Conservation (phyloP, 2,113 vertebrate genomes). For the Larimichthys crocea region DNA sequence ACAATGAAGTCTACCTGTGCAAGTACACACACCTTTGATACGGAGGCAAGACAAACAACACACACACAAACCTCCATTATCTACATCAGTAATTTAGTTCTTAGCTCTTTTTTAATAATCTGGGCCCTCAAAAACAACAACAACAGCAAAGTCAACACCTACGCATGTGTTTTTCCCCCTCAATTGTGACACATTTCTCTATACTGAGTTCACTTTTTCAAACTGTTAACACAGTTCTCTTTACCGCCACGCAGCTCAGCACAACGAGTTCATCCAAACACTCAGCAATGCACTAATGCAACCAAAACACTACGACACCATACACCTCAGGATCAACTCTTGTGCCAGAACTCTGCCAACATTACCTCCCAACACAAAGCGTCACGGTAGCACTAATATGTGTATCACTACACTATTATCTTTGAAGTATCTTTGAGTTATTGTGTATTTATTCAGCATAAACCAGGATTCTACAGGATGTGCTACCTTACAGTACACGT, state of each 20-base stretch:
- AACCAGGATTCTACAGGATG: background rate
- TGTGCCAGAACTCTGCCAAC: too few relatives aligned
- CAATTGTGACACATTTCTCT: background rate
- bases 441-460: background rate
- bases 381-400: background rate
- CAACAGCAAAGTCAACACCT: too few relatives aligned
- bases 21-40: background rate
- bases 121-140: too few relatives aligned
- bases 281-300: background rate
- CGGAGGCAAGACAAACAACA: background rate
- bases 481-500: too few relatives aligned
- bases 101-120: background rate
- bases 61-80: background rate
- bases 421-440: background rate
- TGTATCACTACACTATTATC: background rate
- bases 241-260: background rate
- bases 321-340: background rate
- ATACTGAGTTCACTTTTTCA: background rate
- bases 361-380: background rate
- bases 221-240: background rate
- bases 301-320: background rate
- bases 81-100: background rate
- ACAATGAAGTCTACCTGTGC: slow-evolving; percentile 6
- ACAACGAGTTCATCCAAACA: background rate
- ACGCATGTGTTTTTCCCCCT: background rate